Evolutionary conservation across 2,797 vertebrate genomes (phyloP).

Genomic region (Natrix natrix): DNA sequence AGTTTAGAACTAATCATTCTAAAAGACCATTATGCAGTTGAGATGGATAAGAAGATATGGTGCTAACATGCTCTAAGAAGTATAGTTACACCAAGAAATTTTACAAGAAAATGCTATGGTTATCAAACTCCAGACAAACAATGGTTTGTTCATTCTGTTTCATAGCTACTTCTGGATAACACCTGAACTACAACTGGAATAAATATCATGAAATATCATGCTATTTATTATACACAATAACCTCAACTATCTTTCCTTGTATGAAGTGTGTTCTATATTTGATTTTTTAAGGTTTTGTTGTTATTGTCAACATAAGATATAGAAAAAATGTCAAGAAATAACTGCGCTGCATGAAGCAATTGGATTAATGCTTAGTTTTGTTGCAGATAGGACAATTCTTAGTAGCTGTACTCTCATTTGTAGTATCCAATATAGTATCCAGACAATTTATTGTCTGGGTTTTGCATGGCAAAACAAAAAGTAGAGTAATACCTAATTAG

Average conservation of each 20-base stretch:
- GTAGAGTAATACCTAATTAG: neutral
- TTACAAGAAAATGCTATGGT: neutral
- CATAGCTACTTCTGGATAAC: neutral
- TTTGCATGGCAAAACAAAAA: neutral
- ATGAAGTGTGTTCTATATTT: neutral
- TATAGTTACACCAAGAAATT: neutral
- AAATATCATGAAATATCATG: neutral
- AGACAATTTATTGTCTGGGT: neutral
- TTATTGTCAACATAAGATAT: neutral
- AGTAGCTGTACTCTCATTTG: neutral
- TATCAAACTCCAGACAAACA: neutral
- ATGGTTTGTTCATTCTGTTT: neutral
- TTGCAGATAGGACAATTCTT: neutral
- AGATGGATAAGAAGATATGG: neutral
- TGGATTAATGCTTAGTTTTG: neutral
- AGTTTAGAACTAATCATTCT: slow-evolving; percentile 25
- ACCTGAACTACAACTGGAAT: neutral
- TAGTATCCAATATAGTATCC: neutral
- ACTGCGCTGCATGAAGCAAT: neutral
- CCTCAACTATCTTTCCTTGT: neutral
- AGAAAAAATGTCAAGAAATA: neutral
- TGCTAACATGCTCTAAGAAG: neutral
- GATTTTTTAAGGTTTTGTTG: neutral
- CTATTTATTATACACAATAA: neutral
- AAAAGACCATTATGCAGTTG: neutral